Evolutionary conservation across 1,140 invertebrate genomes (phyloP).

Genomic region (Bombyx mandarina): DNA sequence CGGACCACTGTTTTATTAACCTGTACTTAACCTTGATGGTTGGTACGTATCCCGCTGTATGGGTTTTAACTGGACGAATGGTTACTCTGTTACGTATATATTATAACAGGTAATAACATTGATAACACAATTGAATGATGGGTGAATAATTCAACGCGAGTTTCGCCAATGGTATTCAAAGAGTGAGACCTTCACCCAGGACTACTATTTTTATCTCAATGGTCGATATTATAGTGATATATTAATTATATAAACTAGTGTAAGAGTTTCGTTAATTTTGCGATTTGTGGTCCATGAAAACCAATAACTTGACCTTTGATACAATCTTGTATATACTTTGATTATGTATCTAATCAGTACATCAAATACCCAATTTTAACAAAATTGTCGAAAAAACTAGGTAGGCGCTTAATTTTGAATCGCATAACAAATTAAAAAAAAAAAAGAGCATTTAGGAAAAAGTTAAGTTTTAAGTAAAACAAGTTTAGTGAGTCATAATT

Average conservation of each 20-base stretch:
- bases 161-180: too few relatives aligned
- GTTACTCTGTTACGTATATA: neutral
- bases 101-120: neutral
- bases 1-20: slow-evolving; percentile 7
- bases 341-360: neutral
- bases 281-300: neutral
- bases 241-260: slow-evolving; percentile 1
- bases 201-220: slow-evolving; percentile 29
- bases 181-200: slow-evolving; percentile 52
- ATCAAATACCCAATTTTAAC: neutral
- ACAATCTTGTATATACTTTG: slow-evolving; percentile 1
- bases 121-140: neutral
- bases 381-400: neutral
- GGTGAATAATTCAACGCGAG: neutral
- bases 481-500: neutral
- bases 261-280: slow-evolving; percentile 9
- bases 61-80: slow-evolving; percentile 1
- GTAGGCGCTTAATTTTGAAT: neutral
- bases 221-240: neutral
- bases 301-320: slow-evolving; percentile 32
- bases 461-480: too few relatives aligned
- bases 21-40: slow-evolving; percentile 23
- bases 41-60: slow-evolving; percentile 6
- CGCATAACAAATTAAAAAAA: too few relatives aligned
- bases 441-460: too few relatives aligned